phyloP scores from a whole-genome alignment of 2,113 vertebrate genomes.

The Leptosomus discolor region DNA sequence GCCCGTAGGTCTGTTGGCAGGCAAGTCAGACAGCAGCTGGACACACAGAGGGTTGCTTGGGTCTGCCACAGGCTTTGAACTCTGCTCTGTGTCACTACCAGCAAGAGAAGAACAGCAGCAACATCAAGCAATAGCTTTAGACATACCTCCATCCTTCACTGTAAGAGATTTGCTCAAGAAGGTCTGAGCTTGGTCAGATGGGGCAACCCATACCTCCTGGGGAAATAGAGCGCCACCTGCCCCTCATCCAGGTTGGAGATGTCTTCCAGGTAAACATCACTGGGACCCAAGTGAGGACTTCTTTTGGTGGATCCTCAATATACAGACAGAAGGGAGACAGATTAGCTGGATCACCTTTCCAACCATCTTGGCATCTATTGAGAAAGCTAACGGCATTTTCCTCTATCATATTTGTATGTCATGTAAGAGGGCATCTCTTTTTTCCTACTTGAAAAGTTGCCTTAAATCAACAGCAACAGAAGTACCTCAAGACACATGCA shows the following conservation, averaged over 20 bases:
- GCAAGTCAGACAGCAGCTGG: conserved; percentile 64
- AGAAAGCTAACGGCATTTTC: not conserved
- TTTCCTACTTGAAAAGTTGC: not conserved
- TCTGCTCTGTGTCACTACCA: conserved; percentile 74
- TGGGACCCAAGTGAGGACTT: conserved; percentile 78
- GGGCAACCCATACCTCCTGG: conserved; percentile 75
- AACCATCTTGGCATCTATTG: accelerated
- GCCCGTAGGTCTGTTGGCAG: conserved; percentile 61
- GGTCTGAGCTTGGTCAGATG: not conserved
- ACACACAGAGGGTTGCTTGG: conserved; percentile 52
- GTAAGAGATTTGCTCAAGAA: not conserved
- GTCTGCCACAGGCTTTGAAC: conserved; percentile 54
- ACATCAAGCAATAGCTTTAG: not conserved
- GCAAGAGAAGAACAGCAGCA: not conserved
- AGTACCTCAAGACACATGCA: not conserved
- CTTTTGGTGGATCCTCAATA: conserved; percentile 59
- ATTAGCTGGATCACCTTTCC: not conserved
- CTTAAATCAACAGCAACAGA: not conserved
- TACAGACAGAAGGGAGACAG: not conserved
- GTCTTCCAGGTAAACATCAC: conserved; percentile 85
- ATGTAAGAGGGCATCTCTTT: not conserved
- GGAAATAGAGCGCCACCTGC: conserved; percentile 82
- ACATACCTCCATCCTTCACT: not conserved
- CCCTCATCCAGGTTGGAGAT: conserved; percentile 77
- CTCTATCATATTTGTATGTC: not conserved